Base-by-base conservation (phyloP, 2,113 vertebrate species). In the Gavialis gangeticus region DNA sequence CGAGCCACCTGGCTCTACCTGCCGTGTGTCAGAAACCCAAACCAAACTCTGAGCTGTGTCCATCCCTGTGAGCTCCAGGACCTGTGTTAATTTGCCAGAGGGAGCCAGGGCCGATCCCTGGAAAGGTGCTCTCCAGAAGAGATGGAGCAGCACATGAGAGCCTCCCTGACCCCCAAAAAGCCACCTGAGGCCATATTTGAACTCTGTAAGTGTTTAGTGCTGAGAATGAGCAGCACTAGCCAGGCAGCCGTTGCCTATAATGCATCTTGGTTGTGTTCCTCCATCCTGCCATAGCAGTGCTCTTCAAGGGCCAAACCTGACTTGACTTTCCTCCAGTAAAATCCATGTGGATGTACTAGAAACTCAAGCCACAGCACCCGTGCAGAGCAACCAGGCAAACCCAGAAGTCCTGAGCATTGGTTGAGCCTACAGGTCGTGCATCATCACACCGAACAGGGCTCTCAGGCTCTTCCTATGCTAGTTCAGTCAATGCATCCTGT, bases 1-100 rank as follows among this genome's bases (percentile, higher is more conserved):
- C 64, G 79, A 93, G 95, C 91, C 92, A 92, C 82, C 91, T 85
- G 28, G 81, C 90, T 85, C 95, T 91, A 92, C 89, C 90, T 95
- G 93, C 82, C 62, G 9, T 75, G 79, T 79, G 84, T 85, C 67
- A 84, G 92, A 63, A 88, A 91, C 93, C 83, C 91, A 60, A 92
- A 93, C 92, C 90, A 92, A 94, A 87, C 27, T 62, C 18, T 56
- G 75, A 83, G 82, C 67, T 73, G 57, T 55, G 84, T 67, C 79
- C 85, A 18, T 5, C n/a, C 11, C 5, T 62, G 57, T 82, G 86
- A 84, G 58, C 34, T 91, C 80, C 85, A 83, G 75, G 87, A 82
- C 89, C 89, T 91, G 88, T 73, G 89, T 79, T 78, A 60, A 34
- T 16, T 6, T 2, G 67, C 24, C 3, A 34, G 80, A 78, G 7